A percentile compares a stretch with the other conserved stretches of the same genome.
Conservation (phyloP, 2,797 vertebrate genomes). For the Poeciliopsis paucimaculata region DNA sequence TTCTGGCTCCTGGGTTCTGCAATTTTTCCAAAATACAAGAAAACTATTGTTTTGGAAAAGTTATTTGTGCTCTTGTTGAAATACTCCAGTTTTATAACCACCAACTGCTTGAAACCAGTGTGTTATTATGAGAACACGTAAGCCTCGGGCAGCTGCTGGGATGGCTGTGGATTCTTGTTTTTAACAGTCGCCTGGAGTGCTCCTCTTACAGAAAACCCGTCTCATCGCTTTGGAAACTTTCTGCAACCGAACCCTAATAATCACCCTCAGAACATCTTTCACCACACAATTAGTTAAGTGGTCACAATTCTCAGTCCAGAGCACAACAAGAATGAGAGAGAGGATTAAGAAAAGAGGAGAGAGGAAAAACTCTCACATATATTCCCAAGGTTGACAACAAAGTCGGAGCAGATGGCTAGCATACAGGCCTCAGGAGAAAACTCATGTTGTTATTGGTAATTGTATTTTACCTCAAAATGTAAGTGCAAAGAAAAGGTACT, state of each 20-base stretch:
- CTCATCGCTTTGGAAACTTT: constrained; percentile 41
- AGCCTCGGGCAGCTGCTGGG: background rate
- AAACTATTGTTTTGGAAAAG: background rate
- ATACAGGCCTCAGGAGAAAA: constrained; percentile 51
- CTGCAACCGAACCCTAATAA: constrained; percentile 39
- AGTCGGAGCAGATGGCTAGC: constrained; percentile 51
- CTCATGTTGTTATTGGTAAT: constrained; percentile 34
- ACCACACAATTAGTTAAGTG: constrained; percentile 70
- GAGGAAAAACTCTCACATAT: constrained; percentile 46
- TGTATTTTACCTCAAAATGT: constrained; percentile 20
- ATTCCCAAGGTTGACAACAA: constrained; percentile 60
- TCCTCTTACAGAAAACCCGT: constrained; percentile 22
- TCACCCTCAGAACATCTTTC: constrained; percentile 64
- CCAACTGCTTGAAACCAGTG: background rate
- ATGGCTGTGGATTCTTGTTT: background rate
- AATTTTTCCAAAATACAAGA: background rate
- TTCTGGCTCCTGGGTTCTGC: background rate
- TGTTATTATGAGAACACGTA: background rate
- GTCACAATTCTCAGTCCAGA: constrained; percentile 51
- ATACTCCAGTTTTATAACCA: background rate
- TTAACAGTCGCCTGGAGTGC: background rate
- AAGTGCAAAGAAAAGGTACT: constrained; percentile 11
- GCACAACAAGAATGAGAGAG: constrained; percentile 44
- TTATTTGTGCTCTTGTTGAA: background rate
- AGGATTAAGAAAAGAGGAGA: constrained; percentile 55